Evolutionary conservation across 2,888 invertebrate genomes (phyloP).

Genomic region (Eulithis testata): DNA sequence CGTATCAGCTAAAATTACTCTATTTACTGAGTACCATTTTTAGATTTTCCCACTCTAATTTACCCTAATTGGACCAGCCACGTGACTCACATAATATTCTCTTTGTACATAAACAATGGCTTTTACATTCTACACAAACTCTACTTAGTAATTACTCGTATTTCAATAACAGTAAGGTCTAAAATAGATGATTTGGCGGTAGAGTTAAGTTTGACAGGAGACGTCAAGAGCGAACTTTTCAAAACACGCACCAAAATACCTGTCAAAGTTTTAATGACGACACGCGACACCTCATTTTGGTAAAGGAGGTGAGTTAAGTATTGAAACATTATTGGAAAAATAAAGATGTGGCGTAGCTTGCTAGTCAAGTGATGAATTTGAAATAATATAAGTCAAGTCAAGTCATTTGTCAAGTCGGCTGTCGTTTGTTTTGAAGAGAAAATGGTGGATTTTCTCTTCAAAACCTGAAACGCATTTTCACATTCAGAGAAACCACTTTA

Average conservation of each 20-base stretch:
- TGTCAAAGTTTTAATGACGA: constrained; percentile 64
- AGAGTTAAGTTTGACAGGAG: constrained; percentile 30
- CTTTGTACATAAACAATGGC: constrained; percentile 59
- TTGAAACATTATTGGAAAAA: neutral
- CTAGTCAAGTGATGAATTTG: no score
- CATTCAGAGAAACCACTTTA: no score
- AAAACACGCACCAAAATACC: constrained; percentile 59
- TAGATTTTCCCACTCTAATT: constrained; percentile 43
- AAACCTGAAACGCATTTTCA: no score
- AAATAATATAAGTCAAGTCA: no score
- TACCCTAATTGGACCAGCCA: constrained; percentile 58
- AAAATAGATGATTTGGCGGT: constrained; percentile 2
- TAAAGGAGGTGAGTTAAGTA: constrained; percentile 2
- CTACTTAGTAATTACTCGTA: constrained; percentile 14
- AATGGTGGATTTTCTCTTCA: no score
- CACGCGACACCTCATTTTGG: constrained; percentile 52
- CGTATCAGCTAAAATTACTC: no score
- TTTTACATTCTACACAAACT: constrained; percentile 8
- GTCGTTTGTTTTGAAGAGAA: no score
- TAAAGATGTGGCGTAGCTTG: no score
- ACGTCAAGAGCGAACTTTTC: constrained; percentile 47
- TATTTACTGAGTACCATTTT: neutral
- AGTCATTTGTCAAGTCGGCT: no score
- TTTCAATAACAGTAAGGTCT: constrained; percentile 11
- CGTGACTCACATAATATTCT: constrained; percentile 56